Percentiles rank a stretch among this genome's conserved stretches.
Evolutionary conservation across 2,888 invertebrate genomes (phyloP).

Genomic region (Phoenoteleia sp.): DNA sequence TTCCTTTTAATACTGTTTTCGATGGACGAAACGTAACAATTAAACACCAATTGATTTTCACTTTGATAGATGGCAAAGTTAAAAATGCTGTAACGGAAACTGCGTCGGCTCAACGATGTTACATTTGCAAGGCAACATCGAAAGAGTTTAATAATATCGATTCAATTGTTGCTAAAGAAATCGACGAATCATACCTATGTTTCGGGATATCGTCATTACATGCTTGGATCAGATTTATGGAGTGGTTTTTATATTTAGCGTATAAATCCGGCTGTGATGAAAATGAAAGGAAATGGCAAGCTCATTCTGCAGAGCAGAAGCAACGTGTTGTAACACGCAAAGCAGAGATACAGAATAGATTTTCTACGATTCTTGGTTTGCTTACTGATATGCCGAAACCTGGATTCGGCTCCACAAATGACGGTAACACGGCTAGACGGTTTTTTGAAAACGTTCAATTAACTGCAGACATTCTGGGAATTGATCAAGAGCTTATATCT

Average conservation of each 20-base stretch:
- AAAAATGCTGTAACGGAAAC: slow-evolving; percentile 56
- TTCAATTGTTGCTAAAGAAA: slow-evolving; percentile 9
- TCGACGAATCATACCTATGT: neutral
- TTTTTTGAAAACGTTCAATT: slow-evolving; percentile 30
- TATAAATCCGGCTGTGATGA: slow-evolving; percentile 3
- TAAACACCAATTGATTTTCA: slow-evolving; percentile 41
- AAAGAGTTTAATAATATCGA: slow-evolving; percentile 69
- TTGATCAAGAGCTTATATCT: neutral
- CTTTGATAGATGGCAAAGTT: slow-evolving; percentile 64
- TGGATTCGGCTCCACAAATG: neutral
- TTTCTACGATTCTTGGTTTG: too few relatives aligned
- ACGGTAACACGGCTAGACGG: slow-evolving; percentile 10
- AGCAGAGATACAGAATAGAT: neutral
- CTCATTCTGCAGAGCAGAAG: neutral
- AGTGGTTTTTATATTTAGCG: neutral
- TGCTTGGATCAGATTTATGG: neutral
- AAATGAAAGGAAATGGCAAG: slow-evolving; percentile 13
- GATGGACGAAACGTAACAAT: slow-evolving; percentile 5
- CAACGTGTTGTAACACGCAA: neutral
- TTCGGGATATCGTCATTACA: neutral
- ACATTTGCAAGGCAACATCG: slow-evolving; percentile 64
- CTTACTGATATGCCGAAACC: neutral
- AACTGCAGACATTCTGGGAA: slow-evolving; percentile 1
- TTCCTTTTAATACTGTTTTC: neutral
- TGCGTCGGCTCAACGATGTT: slow-evolving; percentile 64